Evolutionary conservation across 2,888 invertebrate species (phyloP), one percentile per base, ranked within the genome.

Genomic region (Himalopsyche tibetana): DNA sequence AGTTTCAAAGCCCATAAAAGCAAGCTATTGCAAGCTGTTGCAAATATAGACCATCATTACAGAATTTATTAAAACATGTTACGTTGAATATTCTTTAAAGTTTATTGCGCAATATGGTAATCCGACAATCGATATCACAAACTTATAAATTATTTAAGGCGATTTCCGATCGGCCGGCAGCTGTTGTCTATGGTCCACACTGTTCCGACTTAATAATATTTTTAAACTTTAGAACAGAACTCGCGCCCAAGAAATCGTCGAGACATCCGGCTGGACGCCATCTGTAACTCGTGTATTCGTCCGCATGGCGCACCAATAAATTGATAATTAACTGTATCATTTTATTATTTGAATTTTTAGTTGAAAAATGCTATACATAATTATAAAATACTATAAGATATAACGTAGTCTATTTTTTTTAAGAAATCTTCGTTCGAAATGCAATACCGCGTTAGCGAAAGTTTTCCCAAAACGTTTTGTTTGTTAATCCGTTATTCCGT

Each of bases 61-160:
- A 36, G 12, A 63, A 19, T 63, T 63, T 74, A 74, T 36, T 74
- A 74, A 74, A 36, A 74, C 12, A 38, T 51, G 15, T 74, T 12
- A 74, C 38, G 15, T 74, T 74, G 15, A 11, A 15, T 74, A 38
- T 74, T 74, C 38, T 74, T 36, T 74, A 38, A 74, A 74, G 12
- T 74, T 36, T 15, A 15, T 74, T 74, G 36, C 36, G 74, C 36
- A 74, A 74, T 74, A 74, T 74, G 74, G 74, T 36, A 74, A 74
- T 36, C 74, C 74, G 74, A 28, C 36, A 9, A 63, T 63, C 74
- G 36, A 74, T 74, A 74, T 36, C 38, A 74, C 15, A 12, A 36
- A 36, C 74, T 74, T 74, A 74, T 74, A 74, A 74, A 74, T 74
- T 74, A 74, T 74, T 63, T 63, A 19, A 63, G 63, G 63, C 63